These are phyloP conservation scores for Tinea pellionella DNA, from an alignment of 2,888 invertebrate species.

Conservation along the genomic window DNA sequence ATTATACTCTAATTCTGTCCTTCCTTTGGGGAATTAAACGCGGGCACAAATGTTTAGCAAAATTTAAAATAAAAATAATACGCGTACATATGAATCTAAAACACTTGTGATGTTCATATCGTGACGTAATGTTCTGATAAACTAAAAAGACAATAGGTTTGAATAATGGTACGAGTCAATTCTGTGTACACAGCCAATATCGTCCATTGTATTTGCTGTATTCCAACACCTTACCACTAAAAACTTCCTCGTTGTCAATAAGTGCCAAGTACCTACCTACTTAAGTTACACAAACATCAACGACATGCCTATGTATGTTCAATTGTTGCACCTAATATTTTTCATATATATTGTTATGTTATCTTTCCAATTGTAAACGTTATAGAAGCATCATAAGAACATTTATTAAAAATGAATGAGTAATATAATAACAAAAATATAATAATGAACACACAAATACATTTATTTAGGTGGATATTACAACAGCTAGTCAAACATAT, in stretches of 20 bases:
- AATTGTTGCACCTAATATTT: background rate
- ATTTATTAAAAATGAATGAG: background rate
- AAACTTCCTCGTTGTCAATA: constrained; percentile 23
- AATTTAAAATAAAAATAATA: background rate
- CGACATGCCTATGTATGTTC: background rate
- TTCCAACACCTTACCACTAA: constrained; percentile 17
- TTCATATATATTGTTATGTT: background rate
- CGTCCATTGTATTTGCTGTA: constrained; percentile 32
- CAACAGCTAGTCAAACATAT: background rate
- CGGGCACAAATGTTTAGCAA: too few species aligned
- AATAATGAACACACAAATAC: background rate
- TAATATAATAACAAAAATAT: background rate
- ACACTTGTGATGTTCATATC: constrained; percentile 31
- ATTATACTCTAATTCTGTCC: too few species aligned
- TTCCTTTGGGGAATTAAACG: too few species aligned
- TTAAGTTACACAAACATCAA: background rate
- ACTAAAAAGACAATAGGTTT: constrained; percentile 37
- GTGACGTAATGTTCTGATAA: constrained; percentile 39
- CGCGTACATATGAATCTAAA: constrained; percentile 15
- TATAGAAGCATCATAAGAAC: too few species aligned
- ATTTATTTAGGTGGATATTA: background rate
- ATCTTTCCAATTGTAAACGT: too few species aligned
- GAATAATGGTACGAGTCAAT: constrained; percentile 16
- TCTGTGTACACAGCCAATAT: constrained; percentile 39
- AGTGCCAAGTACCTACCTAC: background rate